Base-by-base conservation (phyloP, 2,113 vertebrate genomes). In the Percopsis transmontana region DNA sequence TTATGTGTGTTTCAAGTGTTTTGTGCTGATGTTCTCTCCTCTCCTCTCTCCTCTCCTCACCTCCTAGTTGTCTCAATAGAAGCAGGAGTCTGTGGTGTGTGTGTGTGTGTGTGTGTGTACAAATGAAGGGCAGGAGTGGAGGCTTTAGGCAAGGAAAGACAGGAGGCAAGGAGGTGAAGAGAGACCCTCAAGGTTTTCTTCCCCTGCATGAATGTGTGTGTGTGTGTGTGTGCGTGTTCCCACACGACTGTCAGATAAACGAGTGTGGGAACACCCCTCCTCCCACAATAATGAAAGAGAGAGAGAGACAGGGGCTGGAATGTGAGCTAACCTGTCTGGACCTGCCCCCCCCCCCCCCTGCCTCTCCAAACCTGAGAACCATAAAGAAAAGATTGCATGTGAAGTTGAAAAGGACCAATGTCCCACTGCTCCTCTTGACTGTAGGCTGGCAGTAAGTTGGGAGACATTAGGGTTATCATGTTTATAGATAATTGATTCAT, bases 301-400 rank as follows among this genome's bases (percentile, higher is more conserved):
- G 70, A 33, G 58, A 51, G 70, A 72, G 74, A 84, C 79, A 76
- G 80, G 84, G 81, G 83, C 65, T 76, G 89, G 88, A 84, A 10
- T 76, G 76, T 18, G 8, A 83, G 77, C 87, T 81, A 89, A 92
- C 90, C 80, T 90, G 82, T 40, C 75, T 8, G 67, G 84, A 86
- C 72, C 69, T 74, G 85, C 39, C 8, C 42, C 4, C 23, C 56
- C 15, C 21, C 27, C 47, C 38, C 13, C 14, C 3, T 20, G n/a
- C 39, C 62, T 68, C 63, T 54, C 1, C 1, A 12, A n/a, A 20
- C 19, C 9, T 20, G n/a, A n/a, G n/a, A n/a, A 7, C 39, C 44
- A 33, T 8, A 21, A 52, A 59, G 8, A 33, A 3, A 33, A 33
- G 27, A 33, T 33, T 33, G 7, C 27, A 33, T 33, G 3, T 2